These are phyloP conservation scores for Epicauta chinensis DNA, from an alignment of 1,140 invertebrate species.

Conservation along the genomic window DNA sequence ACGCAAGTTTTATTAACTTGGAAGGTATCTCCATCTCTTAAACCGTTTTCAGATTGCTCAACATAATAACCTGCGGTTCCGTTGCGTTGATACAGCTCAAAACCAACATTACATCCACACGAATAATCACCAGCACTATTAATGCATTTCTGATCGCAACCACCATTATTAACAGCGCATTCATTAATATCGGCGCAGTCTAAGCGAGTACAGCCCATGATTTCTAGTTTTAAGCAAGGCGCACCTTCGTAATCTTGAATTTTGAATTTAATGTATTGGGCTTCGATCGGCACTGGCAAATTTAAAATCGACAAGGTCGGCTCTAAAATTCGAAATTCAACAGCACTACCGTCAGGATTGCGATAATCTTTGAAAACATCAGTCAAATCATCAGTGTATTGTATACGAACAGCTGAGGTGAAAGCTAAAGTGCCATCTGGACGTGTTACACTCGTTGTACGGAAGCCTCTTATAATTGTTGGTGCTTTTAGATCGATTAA, in stretches of 20 bases:
- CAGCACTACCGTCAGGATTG: slow-evolving; percentile 86
- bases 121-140: slow-evolving; percentile 81
- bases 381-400: slow-evolving; percentile 82
- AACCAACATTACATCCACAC: slow-evolving; percentile 89
- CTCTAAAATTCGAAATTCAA: slow-evolving; percentile 83
- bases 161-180: slow-evolving; percentile 82
- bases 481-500: slow-evolving; percentile 82
- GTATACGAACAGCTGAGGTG: slow-evolving; percentile 78
- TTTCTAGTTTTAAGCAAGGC: slow-evolving; percentile 85
- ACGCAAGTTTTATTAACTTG: slow-evolving; percentile 95
- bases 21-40: slow-evolving; percentile 79
- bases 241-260: slow-evolving; percentile 84
- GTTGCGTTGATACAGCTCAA: slow-evolving; percentile 81
- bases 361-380: slow-evolving; percentile 87
- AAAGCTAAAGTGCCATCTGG: slow-evolving; percentile 75
- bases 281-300: slow-evolving; percentile 85
- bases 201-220: slow-evolving; percentile 87
- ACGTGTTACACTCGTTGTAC: slow-evolving; percentile 78
- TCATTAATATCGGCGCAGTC: slow-evolving; percentile 92
- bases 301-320: slow-evolving; percentile 84
- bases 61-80: slow-evolving; percentile 87
- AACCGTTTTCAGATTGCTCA: slow-evolving; percentile 76
- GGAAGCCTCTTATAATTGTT: slow-evolving; percentile 83
- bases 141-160: slow-evolving; percentile 90
- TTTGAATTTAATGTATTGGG: slow-evolving; percentile 79